Evolutionary conservation across 2,113 vertebrate genomes (phyloP), one percentile per base, ranked within the genome.

Genomic region (Vanacampus margaritifer): DNA sequence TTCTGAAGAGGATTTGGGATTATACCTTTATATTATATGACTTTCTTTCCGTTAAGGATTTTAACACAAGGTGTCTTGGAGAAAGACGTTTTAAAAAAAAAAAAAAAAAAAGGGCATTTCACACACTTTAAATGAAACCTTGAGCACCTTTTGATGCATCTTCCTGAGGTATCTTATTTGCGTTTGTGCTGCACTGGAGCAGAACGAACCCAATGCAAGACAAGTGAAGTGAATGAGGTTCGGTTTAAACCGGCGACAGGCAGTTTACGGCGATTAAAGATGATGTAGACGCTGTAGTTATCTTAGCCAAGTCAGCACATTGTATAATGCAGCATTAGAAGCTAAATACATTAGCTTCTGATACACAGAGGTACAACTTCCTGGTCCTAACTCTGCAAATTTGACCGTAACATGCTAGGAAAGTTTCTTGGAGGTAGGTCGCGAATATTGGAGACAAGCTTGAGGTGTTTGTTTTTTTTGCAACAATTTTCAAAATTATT

Each of bases 131-230:
- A 57, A 51, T 50, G 10, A 65, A 71, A 68, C 56, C n/a, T 19
- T n/a, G 32, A 32, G 12, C 36, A 62, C 1, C 5, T 41, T 35
- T 17, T 12, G 0, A 43, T 45, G 21, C 1, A 50, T 36, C 3
- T 46, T 48, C 16, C 14, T 6, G n/a, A 23, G 59, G 13, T n/a
- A 24, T 39, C 16, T 4, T 54, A 2, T 3, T 13, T 16, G n/a
- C 23, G 14, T 62, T 62, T 62, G 56, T 17, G 28, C 58, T n/a
- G 57, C 66, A 69, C 63, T 66, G 36, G 12, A 64, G 51, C 28
- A 32, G 37, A 19, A 48, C 5, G 11, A 28, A 13, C 41, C n/a
- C 11, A 28, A 64, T 39, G 57, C 19, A 14, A 43, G 1, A 50
- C 23, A 14, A 43, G 2, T 51, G 46, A 54, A n/a, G 23, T 26